Evolutionary conservation across 2,113 vertebrate species (phyloP).

Genomic region (Paratilapia polleni): DNA sequence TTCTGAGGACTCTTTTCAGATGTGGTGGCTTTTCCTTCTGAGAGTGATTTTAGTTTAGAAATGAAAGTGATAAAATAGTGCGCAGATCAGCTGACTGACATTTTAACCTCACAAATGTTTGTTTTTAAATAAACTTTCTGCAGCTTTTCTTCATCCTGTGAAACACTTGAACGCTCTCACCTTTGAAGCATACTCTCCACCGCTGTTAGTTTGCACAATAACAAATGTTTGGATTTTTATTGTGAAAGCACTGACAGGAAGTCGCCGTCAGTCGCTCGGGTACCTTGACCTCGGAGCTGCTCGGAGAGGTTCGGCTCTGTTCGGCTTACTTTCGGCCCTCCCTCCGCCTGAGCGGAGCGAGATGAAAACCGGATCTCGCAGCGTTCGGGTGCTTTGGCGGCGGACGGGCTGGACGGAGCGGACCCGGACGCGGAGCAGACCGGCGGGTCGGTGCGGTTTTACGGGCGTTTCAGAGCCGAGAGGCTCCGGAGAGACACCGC

Average conservation of each 20-base stretch:
- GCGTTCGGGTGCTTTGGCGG: not conserved
- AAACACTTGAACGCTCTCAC: not conserved
- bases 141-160: not conserved
- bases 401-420: not conserved
- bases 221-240: conserved; percentile 3
- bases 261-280: not conserved
- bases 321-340: conserved; percentile 40
- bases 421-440: not conserved
- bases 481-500: conserved; percentile 6
- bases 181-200: too few species aligned
- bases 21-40: not conserved
- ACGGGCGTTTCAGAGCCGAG: not conserved
- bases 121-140: not conserved
- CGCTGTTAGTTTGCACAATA: too few species aligned
- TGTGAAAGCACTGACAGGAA: conserved; percentile 38
- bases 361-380: conserved; percentile 16
- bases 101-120: not conserved
- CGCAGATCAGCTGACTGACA: not conserved
- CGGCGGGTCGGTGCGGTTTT: not conserved
- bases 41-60: not conserved
- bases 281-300: not conserved
- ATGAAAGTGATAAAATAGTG: too few species aligned
- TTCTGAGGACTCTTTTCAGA: too few species aligned
- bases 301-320: conserved; percentile 23
- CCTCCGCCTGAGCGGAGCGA: conserved; percentile 27